Evolutionary conservation across 2,888 invertebrate genomes (phyloP).

Genomic region (Eupithecia tripunctaria): DNA sequence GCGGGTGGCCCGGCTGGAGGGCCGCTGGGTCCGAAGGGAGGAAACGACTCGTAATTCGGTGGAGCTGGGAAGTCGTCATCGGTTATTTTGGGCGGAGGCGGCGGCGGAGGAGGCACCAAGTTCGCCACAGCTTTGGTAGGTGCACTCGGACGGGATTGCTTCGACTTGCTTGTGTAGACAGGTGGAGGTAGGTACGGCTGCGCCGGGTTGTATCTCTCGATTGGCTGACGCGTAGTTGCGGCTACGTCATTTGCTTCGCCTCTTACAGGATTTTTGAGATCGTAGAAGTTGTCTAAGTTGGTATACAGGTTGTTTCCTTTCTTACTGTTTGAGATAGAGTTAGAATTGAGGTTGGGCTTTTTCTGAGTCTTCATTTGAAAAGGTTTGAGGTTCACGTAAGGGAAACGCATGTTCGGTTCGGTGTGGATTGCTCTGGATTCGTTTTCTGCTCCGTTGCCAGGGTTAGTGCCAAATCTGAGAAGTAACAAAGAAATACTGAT

Average conservation of each 20-base stretch:
- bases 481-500: constrained; percentile 34
- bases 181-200: constrained; percentile 75
- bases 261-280: constrained; percentile 69
- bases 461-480: constrained; percentile 71
- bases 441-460: constrained; percentile 75
- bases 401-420: constrained; percentile 73
- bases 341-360: constrained; percentile 54
- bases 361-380: constrained; percentile 72
- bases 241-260: constrained; percentile 75
- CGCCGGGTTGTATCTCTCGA: constrained; percentile 81
- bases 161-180: constrained; percentile 67
- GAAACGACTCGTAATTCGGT: constrained; percentile 73
- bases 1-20: constrained; percentile 42
- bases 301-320: constrained; percentile 69
- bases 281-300: constrained; percentile 69
- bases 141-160: constrained; percentile 57
- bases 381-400: constrained; percentile 76
- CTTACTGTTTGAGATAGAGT: constrained; percentile 58
- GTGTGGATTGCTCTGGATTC: constrained; percentile 79
- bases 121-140: constrained; percentile 63
- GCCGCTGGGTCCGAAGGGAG: constrained; percentile 65
- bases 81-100: constrained; percentile 60
- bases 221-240: constrained; percentile 53
- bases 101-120: constrained; percentile 71
- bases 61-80: constrained; percentile 70